Conservation (phyloP, 2,113 vertebrate genomes). For the Heterotilapia buettikoferi region DNA sequence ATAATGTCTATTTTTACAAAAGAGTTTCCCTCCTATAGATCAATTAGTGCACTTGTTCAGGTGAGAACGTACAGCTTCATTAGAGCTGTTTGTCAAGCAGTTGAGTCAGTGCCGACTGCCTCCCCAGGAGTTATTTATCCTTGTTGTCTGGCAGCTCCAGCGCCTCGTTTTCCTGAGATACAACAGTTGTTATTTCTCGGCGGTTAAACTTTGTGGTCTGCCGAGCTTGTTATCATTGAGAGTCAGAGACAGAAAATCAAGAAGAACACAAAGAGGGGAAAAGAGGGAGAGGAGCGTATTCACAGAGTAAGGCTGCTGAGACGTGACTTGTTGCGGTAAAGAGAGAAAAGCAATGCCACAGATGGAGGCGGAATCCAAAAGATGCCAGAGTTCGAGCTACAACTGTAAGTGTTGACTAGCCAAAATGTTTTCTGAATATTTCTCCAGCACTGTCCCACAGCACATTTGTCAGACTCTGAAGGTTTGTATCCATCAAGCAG, state of each 20-base stretch:
- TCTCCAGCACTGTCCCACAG: neutral
- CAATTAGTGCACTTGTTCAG: slow-evolving; percentile 3
- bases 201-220: slow-evolving; percentile 38
- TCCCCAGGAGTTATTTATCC: slow-evolving; percentile 29
- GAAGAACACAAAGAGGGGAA: neutral
- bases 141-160: slow-evolving; percentile 5
- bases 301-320: neutral
- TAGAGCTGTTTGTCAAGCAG: slow-evolving; percentile 5
- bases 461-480: neutral
- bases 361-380: neutral
- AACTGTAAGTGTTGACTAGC: neutral
- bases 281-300: neutral
- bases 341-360: neutral
- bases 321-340: slow-evolving; percentile 2
- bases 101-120: neutral
- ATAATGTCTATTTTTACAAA: neutral
- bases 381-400: neutral
- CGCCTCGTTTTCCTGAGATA: slow-evolving; percentile 3
- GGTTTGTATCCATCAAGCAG: neutral
- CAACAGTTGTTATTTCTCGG: neutral
- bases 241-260: slow-evolving; percentile 41
- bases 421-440: neutral
- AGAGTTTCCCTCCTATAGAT: neutral
- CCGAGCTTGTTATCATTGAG: slow-evolving; percentile 27
- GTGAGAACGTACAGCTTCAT: slow-evolving; percentile 20